Evolutionary conservation across 2,113 vertebrate genomes (phyloP).

Genomic region (Oreochromis aureus): DNA sequence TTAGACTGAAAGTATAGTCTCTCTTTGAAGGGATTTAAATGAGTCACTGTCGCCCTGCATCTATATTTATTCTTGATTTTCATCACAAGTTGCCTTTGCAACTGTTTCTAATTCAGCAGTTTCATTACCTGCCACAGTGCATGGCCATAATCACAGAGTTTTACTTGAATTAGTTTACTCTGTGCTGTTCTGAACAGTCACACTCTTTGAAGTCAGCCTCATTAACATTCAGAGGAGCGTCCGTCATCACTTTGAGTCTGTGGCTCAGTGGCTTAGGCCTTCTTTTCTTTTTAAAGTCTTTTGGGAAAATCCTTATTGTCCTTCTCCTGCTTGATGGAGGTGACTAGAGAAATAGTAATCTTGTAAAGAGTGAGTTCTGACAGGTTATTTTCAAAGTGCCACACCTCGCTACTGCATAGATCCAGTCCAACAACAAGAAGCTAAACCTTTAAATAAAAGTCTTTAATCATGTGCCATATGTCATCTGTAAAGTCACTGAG

Average conservation of each 20-base stretch:
- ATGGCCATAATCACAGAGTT: neutral
- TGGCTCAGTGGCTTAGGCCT: neutral
- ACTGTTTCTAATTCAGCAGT: neutral
- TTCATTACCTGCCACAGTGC: neutral
- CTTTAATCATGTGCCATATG: neutral
- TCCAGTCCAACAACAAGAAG: neutral
- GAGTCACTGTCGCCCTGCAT: slow-evolving; percentile 15
- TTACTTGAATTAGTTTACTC: neutral
- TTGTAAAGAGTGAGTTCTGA: neutral
- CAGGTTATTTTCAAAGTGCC: neutral
- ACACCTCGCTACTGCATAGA: neutral
- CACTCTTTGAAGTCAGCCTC: neutral
- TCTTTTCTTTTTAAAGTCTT: neutral
- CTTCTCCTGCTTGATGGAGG: neutral
- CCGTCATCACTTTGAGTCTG: neutral
- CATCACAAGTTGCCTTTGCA: slow-evolving; percentile 10
- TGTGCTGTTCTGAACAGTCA: neutral
- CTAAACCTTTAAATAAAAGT: neutral
- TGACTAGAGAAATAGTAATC: neutral
- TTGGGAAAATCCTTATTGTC: neutral
- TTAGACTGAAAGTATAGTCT: slow-evolving; percentile 25
- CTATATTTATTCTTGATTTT: slow-evolving; percentile 24
- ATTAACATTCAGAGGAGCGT: neutral
- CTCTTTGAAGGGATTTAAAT: slow-evolving; percentile 49
- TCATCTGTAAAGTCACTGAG: neutral